A percentile compares a stretch with the other conserved stretches of the same genome.
Conservation (phyloP, 2,797 vertebrate genomes). For the Micropoecilia bifurca region DNA sequence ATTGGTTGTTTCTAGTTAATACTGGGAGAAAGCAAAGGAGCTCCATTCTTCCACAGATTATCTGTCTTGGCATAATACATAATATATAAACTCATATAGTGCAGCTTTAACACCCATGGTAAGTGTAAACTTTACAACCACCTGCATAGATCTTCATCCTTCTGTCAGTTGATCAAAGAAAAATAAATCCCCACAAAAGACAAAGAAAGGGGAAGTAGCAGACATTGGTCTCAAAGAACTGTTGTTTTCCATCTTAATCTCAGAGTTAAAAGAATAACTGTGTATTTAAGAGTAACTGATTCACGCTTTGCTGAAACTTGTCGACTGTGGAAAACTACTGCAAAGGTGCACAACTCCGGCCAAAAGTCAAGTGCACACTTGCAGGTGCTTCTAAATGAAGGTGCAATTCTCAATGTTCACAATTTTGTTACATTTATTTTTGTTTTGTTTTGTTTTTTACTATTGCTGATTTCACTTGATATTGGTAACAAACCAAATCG, state of each 20-base stretch:
- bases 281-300: background rate
- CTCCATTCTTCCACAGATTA: too few relatives aligned
- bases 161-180: background rate
- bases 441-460: too few relatives aligned
- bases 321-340: background rate
- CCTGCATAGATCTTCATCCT: background rate
- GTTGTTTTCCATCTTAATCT: background rate
- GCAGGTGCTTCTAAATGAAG: background rate
- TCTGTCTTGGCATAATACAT: too few relatives aligned
- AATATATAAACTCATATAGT: too few relatives aligned
- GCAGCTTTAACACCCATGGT: background rate
- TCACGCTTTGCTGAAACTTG: background rate
- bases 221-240: background rate
- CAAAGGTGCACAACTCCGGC: background rate
- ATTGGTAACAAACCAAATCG: background rate
- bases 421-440: background rate
- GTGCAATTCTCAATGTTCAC: background rate
- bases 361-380: background rate
- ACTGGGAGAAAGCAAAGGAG: too few relatives aligned
- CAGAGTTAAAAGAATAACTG: background rate
- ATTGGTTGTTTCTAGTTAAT: too few relatives aligned
- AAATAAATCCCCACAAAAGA: background rate
- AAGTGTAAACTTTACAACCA: background rate
- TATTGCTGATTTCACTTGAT: background rate
- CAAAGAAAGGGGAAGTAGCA: background rate